phyloP scores from a whole-genome alignment of 2,888 invertebrate genomes.

The Caenorhabditis sp. region DNA sequence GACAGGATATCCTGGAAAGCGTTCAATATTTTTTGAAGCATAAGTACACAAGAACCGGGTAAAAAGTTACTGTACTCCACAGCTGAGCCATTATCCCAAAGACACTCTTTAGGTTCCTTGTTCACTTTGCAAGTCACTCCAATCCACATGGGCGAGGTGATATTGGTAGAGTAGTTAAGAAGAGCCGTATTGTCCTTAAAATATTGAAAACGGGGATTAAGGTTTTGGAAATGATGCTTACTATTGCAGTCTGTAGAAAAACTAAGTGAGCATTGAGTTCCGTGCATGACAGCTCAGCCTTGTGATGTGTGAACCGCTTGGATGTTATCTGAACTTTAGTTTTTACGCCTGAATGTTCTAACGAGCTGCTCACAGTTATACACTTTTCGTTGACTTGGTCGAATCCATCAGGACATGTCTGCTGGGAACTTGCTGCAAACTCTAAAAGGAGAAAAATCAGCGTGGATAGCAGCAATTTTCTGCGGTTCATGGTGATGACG shows the following conservation, averaged over 20 bases:
- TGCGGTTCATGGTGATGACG: not conserved
- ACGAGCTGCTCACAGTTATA: conserved; percentile 4
- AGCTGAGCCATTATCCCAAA: conserved; percentile 43
- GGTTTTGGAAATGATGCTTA: not conserved
- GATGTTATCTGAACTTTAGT: conserved; percentile 12
- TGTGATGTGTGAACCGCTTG: conserved; percentile 25
- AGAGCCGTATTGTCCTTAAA: conserved; percentile 50
- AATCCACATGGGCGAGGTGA: conserved; percentile 40
- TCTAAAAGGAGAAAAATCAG: no score
- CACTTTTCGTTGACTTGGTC: conserved; percentile 36
- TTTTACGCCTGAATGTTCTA: not conserved
- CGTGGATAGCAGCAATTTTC: not conserved
- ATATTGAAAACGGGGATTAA: no score
- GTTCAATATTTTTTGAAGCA: not conserved
- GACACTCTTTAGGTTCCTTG: conserved; percentile 23
- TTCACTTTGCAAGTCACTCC: conserved; percentile 34
- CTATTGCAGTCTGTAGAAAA: conserved; percentile 28
- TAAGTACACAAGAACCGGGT: no score
- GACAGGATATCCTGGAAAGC: conserved; percentile 44
- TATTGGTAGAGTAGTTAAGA: conserved; percentile 14
- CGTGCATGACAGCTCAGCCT: conserved; percentile 10
- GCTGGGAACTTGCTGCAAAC: no score
- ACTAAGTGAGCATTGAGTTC: conserved; percentile 26
- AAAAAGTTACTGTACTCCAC: conserved; percentile 39
- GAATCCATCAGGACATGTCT: conserved; percentile 12